These are phyloP conservation scores for Pyrgilauda ruficollis DNA, from an alignment of 2,113 vertebrate species.

Conservation along the genomic window DNA sequence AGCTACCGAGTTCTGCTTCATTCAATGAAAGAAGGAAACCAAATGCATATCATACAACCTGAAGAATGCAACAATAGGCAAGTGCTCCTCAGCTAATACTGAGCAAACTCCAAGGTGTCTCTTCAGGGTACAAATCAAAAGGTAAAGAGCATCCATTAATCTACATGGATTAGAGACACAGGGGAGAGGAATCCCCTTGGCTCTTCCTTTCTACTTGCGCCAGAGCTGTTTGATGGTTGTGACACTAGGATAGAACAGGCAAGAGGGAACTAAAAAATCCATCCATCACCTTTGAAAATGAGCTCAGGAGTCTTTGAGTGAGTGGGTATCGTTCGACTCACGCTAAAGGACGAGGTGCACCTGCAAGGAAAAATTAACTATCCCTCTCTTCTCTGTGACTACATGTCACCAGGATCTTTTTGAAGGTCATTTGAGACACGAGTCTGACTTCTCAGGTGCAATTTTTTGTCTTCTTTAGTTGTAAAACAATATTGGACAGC, in stretches of 20 bases:
- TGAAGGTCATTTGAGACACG: neutral
- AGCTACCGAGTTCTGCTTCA: neutral
- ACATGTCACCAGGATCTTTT: neutral
- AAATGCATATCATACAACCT: neutral
- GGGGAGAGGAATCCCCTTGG: neutral
- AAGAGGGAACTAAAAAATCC: neutral
- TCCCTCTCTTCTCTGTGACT: neutral
- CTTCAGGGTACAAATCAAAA: neutral
- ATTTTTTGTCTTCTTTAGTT: neutral
- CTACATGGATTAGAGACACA: neutral
- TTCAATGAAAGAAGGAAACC: neutral
- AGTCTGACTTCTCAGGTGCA: neutral
- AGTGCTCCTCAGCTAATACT: neutral
- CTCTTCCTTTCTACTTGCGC: neutral
- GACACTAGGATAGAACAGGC: neutral
- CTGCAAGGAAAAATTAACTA: neutral
- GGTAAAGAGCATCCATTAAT: neutral
- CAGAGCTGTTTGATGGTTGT: neutral
- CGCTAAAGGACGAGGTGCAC: fast-evolving
- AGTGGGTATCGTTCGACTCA: fast-evolving
- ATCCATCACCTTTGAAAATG: neutral
- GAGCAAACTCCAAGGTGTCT: neutral
- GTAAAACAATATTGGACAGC: neutral
- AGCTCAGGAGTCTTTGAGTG: neutral
- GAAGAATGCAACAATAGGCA: neutral